Evolutionary conservation across 2,888 invertebrate species (phyloP), one percentile per base, ranked within the genome.

Genomic region (Creontiades dilutus): DNA sequence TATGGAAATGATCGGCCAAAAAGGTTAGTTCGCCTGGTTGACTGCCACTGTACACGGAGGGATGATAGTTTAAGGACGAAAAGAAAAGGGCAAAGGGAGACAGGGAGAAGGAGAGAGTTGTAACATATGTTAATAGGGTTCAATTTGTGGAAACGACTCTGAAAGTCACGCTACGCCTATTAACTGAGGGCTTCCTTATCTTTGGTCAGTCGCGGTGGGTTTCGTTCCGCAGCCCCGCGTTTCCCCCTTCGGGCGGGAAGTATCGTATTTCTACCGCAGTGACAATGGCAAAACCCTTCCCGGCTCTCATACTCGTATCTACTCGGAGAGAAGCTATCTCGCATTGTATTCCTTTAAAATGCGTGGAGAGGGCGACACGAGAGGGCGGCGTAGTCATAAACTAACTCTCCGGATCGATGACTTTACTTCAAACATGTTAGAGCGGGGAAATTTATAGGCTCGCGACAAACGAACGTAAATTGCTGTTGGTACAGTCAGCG

Each of bases 111-210:
- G 61, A 68, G 27, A 68, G 27, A 68, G 68, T 68, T 68, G 19
- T 78, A 78, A 78, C 78, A 47, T 78, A 78, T 47, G 78, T 78
- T 46, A 78, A 78, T 46, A 16, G 78, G 19, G 78, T 46, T 78
- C 78, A 78, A 78, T 78, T 78, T 78, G 78, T 47, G 78, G 78
- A 46, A 78, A 78, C 37, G 78, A 78, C 78, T 78, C 46, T n/a
- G 13, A 57, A 61, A 85, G 85, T 85, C 85, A 85, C 85, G 85
- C 85, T 61, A 85, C 37, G 61, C 23, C 85, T 85, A 85, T 85
- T 85, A 85, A 85, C 85, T 19, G 55, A 85, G 85, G 48, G 55
- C 85, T 85, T 85, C 85, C 85, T 85, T 85, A 85, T 85, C 85
- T 85, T 85, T 55, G 52, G 68, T 68, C 68, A 68, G 68, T 19